Evolutionary conservation across 2,113 vertebrate species (phyloP), one percentile per base, ranked within the genome.

Genomic region (Bubo blakistoni): DNA sequence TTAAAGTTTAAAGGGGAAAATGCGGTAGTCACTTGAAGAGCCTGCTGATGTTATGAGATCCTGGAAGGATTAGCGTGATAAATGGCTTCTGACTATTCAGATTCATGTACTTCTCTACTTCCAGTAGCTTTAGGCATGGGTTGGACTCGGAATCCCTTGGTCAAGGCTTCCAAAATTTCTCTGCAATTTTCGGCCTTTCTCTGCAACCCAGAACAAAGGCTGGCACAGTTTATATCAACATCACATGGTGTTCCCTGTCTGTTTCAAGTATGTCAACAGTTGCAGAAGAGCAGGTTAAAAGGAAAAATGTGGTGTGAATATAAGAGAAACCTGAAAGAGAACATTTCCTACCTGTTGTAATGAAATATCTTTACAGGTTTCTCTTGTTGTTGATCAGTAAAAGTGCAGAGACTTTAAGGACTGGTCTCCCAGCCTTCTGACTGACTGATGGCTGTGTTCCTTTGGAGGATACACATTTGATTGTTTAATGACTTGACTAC

Each of bases 11-110:
- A 89, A 86, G 49, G 10, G 71, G 44, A 76, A 91, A 80, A 77
- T 80, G 71, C 44, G 82, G 46, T 87, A 88, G 87, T 52, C 81
- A 40, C 74, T 95, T 78, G 81, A 92, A 94, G 27, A 93, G 70
- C 61, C 69, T 89, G 61, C n/a, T 81, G 54, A 8, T 63, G 42
- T 89, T 24, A 65, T 51, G 73, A 91, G 84, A 32, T 76, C 47
- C 44, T 82, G 73, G 38, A 74, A 95, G 65, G 42, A 44, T 76
- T 76, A 69, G 14, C 52, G 14, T 54, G 21, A 24, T 70, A 88
- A 87, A 66, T 46, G 54, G 30, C 36, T 92, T 76, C 61, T 94
- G 38, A 46, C 69, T 87, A 14, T 65, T 86, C 22, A 66, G 51
- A 66, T 34, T 65, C 5, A 1, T 51, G 63, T 52, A 54, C 46